Conservation (phyloP, 2,888 invertebrate species). For the Thelaira solivaga region DNA sequence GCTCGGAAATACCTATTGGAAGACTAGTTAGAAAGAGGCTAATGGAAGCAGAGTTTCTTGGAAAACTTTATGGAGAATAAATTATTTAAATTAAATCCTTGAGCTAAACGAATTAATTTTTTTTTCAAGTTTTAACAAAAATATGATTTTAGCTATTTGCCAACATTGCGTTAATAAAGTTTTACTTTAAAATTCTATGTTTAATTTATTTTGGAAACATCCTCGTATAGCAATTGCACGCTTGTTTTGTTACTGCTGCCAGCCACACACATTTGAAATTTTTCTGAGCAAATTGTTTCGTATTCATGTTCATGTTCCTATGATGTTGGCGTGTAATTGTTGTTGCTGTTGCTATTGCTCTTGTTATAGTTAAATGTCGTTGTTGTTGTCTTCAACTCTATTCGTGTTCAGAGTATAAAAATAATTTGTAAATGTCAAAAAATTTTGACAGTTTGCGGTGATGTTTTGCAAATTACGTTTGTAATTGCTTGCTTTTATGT, state of each 20-base stretch:
- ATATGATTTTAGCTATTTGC: no score
- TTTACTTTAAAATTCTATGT: neutral
- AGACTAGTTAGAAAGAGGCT: no score
- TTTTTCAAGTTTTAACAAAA: no score
- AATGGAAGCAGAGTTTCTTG: no score
- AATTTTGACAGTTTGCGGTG: constrained; percentile 76
- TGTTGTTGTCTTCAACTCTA: constrained; percentile 43
- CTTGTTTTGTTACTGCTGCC: no score
- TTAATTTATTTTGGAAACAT: neutral
- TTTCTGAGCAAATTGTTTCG: constrained; percentile 7
- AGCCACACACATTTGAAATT: constrained; percentile 48
- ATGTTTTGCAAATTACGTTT: constrained; percentile 75
- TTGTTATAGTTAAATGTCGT: constrained; percentile 19
- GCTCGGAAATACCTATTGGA: no score
- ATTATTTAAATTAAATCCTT: no score
- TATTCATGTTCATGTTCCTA: constrained; percentile 22
- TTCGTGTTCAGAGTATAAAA: constrained; percentile 65
- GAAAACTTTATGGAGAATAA: no score
- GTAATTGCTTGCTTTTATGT: constrained; percentile 63
- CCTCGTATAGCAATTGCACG: constrained; percentile 6
- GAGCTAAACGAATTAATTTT: no score
- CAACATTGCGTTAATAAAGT: no score
- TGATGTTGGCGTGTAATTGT: constrained; percentile 17
- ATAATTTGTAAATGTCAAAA: constrained; percentile 76
- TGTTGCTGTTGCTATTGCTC: constrained; percentile 15